phyloP scores from a whole-genome alignment of 92 coral and sea anemone species.

The Siderastrea siderea region DNA sequence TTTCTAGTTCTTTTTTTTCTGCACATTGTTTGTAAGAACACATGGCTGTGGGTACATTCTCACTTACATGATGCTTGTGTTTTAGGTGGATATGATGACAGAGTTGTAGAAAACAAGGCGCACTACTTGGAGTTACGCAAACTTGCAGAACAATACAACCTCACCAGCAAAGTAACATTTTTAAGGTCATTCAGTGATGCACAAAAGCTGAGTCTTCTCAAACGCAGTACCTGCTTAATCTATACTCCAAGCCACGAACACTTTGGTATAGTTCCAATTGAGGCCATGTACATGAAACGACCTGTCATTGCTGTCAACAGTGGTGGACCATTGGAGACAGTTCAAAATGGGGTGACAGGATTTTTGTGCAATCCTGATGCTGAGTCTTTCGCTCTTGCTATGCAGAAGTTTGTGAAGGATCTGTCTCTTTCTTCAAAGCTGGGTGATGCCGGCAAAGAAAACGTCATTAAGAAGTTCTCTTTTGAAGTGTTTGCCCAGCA shows the following conservation, averaged over 20 bases:
- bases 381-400: slow-evolving; percentile 91
- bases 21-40: too few species aligned
- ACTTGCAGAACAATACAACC: slow-evolving; percentile 81
- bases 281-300: slow-evolving; percentile 95
- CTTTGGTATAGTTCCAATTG: slow-evolving; percentile 98
- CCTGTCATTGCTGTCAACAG: slow-evolving; percentile 97
- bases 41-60: too few species aligned
- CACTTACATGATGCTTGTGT: too few species aligned
- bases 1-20: too few species aligned
- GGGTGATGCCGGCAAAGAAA: slow-evolving; percentile 88
- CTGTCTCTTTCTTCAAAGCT: slow-evolving; percentile 64
- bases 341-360: slow-evolving; percentile 88
- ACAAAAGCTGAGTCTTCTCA: slow-evolving; percentile 86
- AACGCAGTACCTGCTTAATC: slow-evolving; percentile 82
- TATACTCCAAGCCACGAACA: slow-evolving; percentile 99
- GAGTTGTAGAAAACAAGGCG: slow-evolving; percentile 95
- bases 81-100: slow-evolving; percentile 96
- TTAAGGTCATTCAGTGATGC: slow-evolving; percentile 90
- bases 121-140: slow-evolving; percentile 89
- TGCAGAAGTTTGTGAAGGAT: slow-evolving; percentile 87
- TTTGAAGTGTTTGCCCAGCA: slow-evolving; percentile 95
- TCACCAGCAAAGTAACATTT: slow-evolving; percentile 88
- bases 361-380: slow-evolving; percentile 95
- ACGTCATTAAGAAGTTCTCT: slow-evolving; percentile 95
- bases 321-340: slow-evolving; percentile 98